These are phyloP conservation scores for Hirtodrosophila cameraria DNA, from an alignment of 2,888 invertebrate genomes.

Conservation along the genomic window DNA sequence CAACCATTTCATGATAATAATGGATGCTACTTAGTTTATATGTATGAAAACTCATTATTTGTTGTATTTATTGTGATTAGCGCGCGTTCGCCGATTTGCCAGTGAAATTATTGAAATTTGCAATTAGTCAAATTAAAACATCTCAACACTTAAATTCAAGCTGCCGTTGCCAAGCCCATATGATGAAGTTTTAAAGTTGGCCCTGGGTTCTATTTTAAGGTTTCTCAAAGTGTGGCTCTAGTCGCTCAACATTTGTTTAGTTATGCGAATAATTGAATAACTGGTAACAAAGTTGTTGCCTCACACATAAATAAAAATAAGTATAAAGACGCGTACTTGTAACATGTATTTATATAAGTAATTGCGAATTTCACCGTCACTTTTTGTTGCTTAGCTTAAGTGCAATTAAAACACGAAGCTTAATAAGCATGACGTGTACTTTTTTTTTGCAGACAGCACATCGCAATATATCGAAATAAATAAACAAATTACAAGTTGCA, in stretches of 20 bases:
- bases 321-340: slow-evolving; percentile 25
- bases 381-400: slow-evolving; percentile 51
- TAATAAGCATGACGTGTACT: slow-evolving; percentile 63
- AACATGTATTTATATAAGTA: slow-evolving; percentile 59
- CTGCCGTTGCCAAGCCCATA: slow-evolving; percentile 33
- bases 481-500: slow-evolving; percentile 3
- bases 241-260: not conserved
- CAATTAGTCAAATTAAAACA: slow-evolving; percentile 62
- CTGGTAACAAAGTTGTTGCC: slow-evolving; percentile 5
- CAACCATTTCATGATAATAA: slow-evolving; percentile 14
- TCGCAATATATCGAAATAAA: slow-evolving; percentile 7
- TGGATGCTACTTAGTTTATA: slow-evolving; percentile 22
- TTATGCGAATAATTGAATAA: slow-evolving; percentile 15
- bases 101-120: slow-evolving; percentile 71
- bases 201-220: slow-evolving; percentile 36
- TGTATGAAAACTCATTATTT: slow-evolving; percentile 38
- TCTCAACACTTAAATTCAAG: slow-evolving; percentile 35
- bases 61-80: slow-evolving; percentile 43
- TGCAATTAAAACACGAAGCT: slow-evolving; percentile 63
- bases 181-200: not conserved
- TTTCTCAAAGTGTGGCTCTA: slow-evolving; percentile 5
- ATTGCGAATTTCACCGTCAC: slow-evolving; percentile 68
- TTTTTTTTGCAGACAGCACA: slow-evolving; percentile 34
- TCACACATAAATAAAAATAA: not conserved
- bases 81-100: slow-evolving; percentile 15